phyloP scores from a whole-genome alignment of 2,797 vertebrate species.

The Caiman crocodilus region DNA sequence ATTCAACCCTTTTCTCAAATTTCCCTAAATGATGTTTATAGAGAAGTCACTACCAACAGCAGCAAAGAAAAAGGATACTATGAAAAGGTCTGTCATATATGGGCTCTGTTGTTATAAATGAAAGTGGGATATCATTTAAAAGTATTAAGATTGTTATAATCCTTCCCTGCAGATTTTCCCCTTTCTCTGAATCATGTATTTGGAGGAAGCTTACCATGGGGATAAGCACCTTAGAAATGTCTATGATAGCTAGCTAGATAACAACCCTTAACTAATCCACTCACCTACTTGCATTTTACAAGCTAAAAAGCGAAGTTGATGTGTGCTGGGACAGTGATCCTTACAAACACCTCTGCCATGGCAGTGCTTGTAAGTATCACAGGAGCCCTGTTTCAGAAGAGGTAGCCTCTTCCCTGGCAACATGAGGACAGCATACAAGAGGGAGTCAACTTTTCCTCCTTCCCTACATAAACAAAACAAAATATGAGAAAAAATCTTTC shows the following conservation, averaged over 20 bases:
- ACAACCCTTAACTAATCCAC: not conserved
- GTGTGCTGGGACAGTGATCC: not conserved
- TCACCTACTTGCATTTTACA: not conserved
- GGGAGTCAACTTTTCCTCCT: not conserved
- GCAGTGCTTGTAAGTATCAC: not conserved
- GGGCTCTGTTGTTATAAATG: not conserved
- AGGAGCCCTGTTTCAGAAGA: not conserved
- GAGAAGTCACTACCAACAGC: not conserved
- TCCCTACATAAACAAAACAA: too few relatives aligned
- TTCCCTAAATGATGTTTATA: slow-evolving; percentile 8
- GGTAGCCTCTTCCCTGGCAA: not conserved
- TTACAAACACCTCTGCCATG: not conserved
- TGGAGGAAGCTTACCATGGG: not conserved
- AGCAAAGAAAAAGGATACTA: not conserved
- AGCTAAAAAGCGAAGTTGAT: not conserved
- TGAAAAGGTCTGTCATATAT: not conserved
- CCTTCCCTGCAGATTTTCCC: not conserved
- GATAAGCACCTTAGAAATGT: not conserved
- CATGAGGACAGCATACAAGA: not conserved
- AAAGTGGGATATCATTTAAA: not conserved
- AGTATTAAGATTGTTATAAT: not conserved
- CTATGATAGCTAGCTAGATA: not conserved
- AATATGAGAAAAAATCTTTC: not conserved
- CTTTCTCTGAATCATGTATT: not conserved
- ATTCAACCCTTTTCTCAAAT: not conserved